Conservation (phyloP, 2,888 invertebrate species). For the Parnassius apollo region DNA sequence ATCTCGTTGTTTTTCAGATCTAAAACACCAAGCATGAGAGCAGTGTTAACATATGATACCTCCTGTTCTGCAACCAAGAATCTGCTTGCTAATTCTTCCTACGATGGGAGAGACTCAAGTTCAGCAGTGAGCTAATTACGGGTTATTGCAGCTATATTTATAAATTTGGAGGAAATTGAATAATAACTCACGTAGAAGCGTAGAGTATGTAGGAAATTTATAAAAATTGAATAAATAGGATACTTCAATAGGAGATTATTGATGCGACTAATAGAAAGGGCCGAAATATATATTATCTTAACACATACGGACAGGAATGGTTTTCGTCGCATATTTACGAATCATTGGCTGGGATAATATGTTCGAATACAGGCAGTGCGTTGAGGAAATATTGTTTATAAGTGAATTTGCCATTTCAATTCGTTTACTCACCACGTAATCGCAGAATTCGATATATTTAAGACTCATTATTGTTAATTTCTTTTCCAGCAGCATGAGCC, state of each 20-base stretch:
- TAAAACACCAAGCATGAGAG: too few relatives aligned
- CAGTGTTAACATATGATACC: too few relatives aligned
- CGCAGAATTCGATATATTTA: constrained; percentile 4
- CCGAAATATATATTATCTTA: constrained; percentile 16
- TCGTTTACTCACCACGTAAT: not conserved
- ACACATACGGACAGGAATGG: constrained; percentile 18
- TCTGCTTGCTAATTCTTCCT: too few relatives aligned
- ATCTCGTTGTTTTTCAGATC: too few relatives aligned
- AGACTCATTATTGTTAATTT: not conserved
- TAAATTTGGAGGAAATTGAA: too few relatives aligned
- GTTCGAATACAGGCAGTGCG: constrained; percentile 4
- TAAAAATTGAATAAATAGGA: not conserved
- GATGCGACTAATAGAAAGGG: constrained; percentile 12
- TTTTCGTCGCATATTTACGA: constrained; percentile 12
- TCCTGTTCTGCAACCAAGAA: too few relatives aligned
- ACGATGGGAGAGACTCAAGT: too few relatives aligned
- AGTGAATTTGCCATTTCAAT: constrained; percentile 16
- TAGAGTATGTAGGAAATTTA: too few relatives aligned
- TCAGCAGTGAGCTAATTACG: too few relatives aligned
- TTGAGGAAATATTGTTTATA: constrained; percentile 18
- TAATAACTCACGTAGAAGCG: too few relatives aligned
- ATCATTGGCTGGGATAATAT: constrained; percentile 25
- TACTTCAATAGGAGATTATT: constrained; percentile 11
- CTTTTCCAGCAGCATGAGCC: not conserved
- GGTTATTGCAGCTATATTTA: too few relatives aligned